phyloP scores from a whole-genome alignment of 2,888 invertebrate species.

The Acleris literana region DNA sequence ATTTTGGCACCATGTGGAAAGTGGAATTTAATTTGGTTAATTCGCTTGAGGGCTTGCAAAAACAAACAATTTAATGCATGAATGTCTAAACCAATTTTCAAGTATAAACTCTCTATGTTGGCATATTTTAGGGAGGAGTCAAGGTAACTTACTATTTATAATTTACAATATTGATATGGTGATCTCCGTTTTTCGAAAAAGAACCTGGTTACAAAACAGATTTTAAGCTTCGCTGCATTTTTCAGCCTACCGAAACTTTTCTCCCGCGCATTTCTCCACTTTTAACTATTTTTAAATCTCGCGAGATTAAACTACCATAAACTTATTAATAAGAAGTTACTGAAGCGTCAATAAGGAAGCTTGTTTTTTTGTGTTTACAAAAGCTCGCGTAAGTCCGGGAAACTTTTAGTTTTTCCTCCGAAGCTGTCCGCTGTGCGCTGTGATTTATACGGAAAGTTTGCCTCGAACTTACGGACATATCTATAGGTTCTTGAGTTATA shows the following conservation, averaged over 20 bases:
- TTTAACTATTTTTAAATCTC: not conserved
- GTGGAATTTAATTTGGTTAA: too few species aligned
- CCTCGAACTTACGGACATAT: constrained; percentile 30
- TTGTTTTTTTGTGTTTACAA: constrained; percentile 41
- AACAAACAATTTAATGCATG: too few species aligned
- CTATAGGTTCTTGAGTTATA: constrained; percentile 13
- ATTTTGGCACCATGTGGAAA: too few species aligned
- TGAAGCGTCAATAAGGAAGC: constrained; percentile 17
- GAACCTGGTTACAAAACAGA: too few species aligned
- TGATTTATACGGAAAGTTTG: constrained; percentile 51
- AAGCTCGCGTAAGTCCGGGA: constrained; percentile 34
- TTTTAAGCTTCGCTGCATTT: not conserved
- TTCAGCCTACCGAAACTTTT: not conserved
- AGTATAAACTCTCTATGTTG: too few species aligned
- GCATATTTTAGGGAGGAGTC: too few species aligned
- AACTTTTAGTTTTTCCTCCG: constrained; percentile 49
- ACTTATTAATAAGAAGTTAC: constrained; percentile 19
- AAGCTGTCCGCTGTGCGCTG: constrained; percentile 45
- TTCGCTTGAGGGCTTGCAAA: too few species aligned
- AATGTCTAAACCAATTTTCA: too few species aligned
- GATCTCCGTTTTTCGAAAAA: not conserved
- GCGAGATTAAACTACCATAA: constrained; percentile 9
- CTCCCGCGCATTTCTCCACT: not conserved
- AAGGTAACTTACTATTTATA: too few species aligned
- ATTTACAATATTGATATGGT: not conserved